Evolutionary conservation across 2,113 vertebrate species (phyloP), one percentile per base, ranked within the genome.

Genomic region (Grallaria varia): DNA sequence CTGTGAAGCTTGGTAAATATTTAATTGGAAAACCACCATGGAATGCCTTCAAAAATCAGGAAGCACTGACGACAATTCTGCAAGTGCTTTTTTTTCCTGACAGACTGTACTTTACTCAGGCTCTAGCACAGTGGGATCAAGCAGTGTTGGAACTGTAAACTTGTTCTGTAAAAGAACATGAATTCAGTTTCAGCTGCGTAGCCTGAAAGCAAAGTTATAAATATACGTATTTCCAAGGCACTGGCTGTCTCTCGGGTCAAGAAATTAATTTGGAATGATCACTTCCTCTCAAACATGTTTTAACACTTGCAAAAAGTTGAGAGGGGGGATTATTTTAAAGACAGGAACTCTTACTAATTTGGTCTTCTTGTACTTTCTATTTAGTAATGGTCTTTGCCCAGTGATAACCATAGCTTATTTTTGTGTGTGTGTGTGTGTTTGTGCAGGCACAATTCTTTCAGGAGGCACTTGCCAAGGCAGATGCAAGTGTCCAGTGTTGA

Each of bases 401-500:
- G 55, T 93, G 71, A 82, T 95, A 95, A 97, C 74, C 77, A 40
- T 23, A 37, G 22, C 20, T 94, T 63, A 19, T 97, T 90, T 72
- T 91, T 44, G 10, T 91, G 18, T 97, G 21, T 96, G 21, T 93
- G 9, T 95, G 33, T 96, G 8, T 95, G 33, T 95, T 62, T 93
- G 73, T 97, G 55, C 98, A 99, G 99, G 97, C 99, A 99, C 98
- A 99, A 99, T 97, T 99, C 99, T 85, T 99, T 99, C 98, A 98
- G 99, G 78, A 99, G 99, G 69, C 99, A 99, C 78, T 98, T 99
- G 69, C 99, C 99, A 37, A 98, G 99, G 83, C 99, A 99, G 96
- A 99, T 99, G 98, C 99, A 99, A 77, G 99, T 99, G 93, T 99
- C 98, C 95, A 99, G 99, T 60, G 96, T 99, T 44, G 99, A 99